Evolutionary conservation across 2,888 invertebrate genomes (phyloP).

Genomic region (Hymenopus coronatus): DNA sequence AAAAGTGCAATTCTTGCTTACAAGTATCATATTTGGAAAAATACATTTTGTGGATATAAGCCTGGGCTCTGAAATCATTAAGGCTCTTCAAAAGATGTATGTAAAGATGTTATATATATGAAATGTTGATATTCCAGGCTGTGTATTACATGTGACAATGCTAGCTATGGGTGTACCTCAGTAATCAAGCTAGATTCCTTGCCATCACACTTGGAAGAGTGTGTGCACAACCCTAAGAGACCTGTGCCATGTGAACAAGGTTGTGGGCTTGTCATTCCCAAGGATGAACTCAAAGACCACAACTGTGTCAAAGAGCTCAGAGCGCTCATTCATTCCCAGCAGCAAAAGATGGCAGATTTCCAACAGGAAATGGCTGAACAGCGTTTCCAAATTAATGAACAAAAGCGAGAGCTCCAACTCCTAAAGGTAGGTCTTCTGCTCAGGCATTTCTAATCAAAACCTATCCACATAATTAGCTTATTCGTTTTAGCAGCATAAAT

Average conservation of each 20-base stretch:
- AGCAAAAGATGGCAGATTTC: constrained; percentile 80
- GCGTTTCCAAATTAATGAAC: constrained; percentile 82
- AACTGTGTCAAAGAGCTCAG: constrained; percentile 90
- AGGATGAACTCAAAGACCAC: constrained; percentile 91
- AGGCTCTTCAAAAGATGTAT: not conserved
- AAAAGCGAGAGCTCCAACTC: constrained; percentile 82
- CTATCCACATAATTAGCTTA: too few relatives aligned
- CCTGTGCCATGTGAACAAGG: constrained; percentile 92
- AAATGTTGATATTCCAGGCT: constrained; percentile 56
- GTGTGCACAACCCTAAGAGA: constrained; percentile 91
- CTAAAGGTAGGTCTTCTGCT: constrained; percentile 62
- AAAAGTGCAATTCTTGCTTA: too few relatives aligned
- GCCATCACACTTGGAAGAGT: constrained; percentile 83
- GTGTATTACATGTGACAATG: constrained; percentile 89
- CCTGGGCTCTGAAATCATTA: not conserved
- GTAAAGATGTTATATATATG: not conserved
- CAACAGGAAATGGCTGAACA: constrained; percentile 85
- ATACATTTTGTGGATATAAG: too few relatives aligned
- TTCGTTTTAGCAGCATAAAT: too few relatives aligned
- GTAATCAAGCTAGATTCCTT: constrained; percentile 85
- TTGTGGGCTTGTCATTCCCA: constrained; percentile 90
- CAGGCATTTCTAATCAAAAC: too few relatives aligned
- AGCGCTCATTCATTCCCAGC: constrained; percentile 78
- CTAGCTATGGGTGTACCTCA: constrained; percentile 78
- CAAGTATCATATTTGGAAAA: too few relatives aligned